Percentiles rank a stretch among this genome's conserved stretches.
Conservation (phyloP, 1,140 invertebrate species). For the Hesperophylax magnus region DNA sequence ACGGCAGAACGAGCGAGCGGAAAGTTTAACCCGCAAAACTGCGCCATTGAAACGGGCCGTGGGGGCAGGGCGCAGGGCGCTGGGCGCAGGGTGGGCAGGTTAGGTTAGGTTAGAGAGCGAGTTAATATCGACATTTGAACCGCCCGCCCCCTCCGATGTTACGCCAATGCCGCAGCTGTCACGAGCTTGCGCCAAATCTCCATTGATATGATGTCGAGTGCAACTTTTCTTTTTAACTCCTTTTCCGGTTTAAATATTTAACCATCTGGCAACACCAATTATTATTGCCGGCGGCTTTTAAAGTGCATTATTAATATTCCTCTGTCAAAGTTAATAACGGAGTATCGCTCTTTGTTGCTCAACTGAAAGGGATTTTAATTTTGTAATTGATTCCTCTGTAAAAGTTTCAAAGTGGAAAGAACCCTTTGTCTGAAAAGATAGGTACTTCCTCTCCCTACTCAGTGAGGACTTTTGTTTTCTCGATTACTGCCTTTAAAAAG, state of each 20-base stretch:
- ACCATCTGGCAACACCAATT: conserved; percentile 5
- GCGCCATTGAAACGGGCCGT: conserved; percentile 3
- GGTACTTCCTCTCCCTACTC: no score
- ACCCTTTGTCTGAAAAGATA: no score
- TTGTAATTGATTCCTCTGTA: no score
- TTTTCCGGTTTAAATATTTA: conserved; percentile 3
- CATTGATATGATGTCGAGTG: conserved; percentile 31
- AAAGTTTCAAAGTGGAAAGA: no score
- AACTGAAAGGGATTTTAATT: no score
- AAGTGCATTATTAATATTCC: no score
- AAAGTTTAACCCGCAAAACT: conserved; percentile 31
- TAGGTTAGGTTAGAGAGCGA: conserved; percentile 3
- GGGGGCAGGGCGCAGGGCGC: neutral
- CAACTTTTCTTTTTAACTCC: conserved; percentile 23
- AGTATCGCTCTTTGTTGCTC: no score
- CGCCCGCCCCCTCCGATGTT: conserved; percentile 35
- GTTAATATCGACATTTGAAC: conserved; percentile 48
- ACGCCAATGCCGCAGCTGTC: conserved; percentile 41
- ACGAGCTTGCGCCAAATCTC: conserved; percentile 46
- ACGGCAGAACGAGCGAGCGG: neutral
- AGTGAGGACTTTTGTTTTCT: no score
- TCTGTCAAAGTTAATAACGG: no score
- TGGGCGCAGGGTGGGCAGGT: neutral
- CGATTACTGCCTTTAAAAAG: no score
- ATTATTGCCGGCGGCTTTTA: neutral